These are phyloP conservation scores for Hydrolagus colliei DNA, from an alignment of 2,797 vertebrate species.

Conservation along the genomic window DNA sequence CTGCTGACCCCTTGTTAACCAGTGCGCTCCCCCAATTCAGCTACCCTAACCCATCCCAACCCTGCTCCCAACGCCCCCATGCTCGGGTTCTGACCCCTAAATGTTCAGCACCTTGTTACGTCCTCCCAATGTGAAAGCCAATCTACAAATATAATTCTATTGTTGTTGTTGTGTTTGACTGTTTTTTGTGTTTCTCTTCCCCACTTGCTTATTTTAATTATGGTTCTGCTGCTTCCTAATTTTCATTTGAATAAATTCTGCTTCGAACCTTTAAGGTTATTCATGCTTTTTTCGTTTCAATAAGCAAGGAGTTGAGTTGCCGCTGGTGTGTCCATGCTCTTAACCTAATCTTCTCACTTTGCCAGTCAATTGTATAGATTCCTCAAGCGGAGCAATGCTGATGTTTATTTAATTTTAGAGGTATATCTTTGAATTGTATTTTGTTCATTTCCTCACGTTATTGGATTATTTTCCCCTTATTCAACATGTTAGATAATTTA, in stretches of 20 bases:
- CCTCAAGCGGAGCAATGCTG: neutral
- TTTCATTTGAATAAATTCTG: conserved; percentile 21
- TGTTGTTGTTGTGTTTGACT: neutral
- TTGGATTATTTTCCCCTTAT: neutral
- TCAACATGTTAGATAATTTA: neutral
- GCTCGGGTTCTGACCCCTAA: too few species aligned
- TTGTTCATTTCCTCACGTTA: neutral
- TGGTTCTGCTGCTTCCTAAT: too few species aligned
- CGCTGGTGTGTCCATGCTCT: neutral
- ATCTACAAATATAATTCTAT: neutral
- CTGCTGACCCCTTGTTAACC: too few species aligned
- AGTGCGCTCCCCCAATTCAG: too few species aligned
- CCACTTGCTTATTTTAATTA: neutral
- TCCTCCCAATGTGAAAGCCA: too few species aligned
- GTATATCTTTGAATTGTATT: neutral
- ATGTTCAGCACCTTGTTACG: too few species aligned
- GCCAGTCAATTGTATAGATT: conserved; percentile 2
- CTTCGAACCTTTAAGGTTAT: neutral
- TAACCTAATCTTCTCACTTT: neutral
- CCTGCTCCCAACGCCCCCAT: too few species aligned
- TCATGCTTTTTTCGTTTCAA: neutral
- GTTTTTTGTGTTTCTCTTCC: conserved; percentile 11
- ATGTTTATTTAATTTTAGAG: neutral
- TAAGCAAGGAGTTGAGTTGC: neutral
- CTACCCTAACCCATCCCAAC: too few species aligned